Base-by-base conservation (phyloP, 1,140 invertebrate species). In the Hypothenemus hampei region DNA sequence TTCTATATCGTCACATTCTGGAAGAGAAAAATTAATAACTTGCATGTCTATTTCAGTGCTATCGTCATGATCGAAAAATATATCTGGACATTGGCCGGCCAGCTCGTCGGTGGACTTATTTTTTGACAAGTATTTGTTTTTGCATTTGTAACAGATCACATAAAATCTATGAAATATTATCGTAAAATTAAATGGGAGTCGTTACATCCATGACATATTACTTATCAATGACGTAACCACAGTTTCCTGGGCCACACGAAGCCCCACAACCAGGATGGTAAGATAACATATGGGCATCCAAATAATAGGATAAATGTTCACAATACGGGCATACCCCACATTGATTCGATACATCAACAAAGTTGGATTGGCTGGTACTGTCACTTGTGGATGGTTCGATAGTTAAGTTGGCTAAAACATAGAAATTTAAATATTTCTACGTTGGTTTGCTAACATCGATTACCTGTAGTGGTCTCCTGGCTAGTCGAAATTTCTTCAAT, bases 91-190 rank as follows among this genome's bases (percentile, higher is more conserved):
- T 26, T 60, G 52, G 6, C 46, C 18, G 3, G 59, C 44, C n/a
- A 68, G 41, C 8, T 50, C 31, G 41, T 61, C 59, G 13, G 49
- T 52, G 21, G 59, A 31, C 35, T 57, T 44, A 21, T 58, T 63
- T 36, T 39, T 59, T 46, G 64, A 61, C 8, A 50, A 65, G 57
- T 78, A 75, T 37, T 72, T 72, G n/a, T 72, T 70, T 29, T 75
- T 67, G 61, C 79, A 81, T 18, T 70, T 64, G 18, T 69, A 65
- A 64, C 79, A 80, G 56, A 80, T 67, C 3, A 75, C 65, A 54
- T 77, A 79, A 66, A 62, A 58, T 26, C 53, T 56, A 43, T 10
- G 16, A n/a, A 45, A 23, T n/a, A n/a, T n/a, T n/a, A n/a, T n/a
- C n/a, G n/a, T n/a, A 33, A 15, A 29, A 24, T 46, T 21, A 16